These are phyloP conservation scores for Jaculus jaculus DNA, from an alignment of 2,113 vertebrate species.

Conservation along the genomic window DNA sequence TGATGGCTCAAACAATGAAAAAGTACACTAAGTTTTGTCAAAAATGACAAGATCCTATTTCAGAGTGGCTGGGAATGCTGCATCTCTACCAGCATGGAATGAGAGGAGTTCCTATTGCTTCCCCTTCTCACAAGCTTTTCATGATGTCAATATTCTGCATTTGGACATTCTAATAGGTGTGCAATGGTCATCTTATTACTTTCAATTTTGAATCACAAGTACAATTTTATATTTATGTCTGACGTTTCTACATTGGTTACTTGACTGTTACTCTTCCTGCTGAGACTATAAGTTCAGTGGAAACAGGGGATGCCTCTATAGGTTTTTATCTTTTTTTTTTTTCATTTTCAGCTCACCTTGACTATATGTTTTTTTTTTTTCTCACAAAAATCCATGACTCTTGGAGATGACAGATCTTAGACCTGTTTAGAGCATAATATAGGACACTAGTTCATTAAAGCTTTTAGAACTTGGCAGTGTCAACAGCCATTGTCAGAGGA, in stretches of 20 bases:
- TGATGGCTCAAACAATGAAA: not conserved
- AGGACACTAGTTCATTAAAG: not conserved
- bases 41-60: not conserved
- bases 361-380: not conserved
- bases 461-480: not conserved
- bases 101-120: not conserved
- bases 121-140: not conserved
- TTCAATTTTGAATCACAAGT: constrained; percentile 20
- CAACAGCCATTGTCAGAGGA: not conserved
- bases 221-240: constrained; percentile 19
- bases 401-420: not conserved
- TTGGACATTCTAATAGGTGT: not conserved
- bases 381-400: not conserved
- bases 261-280: not conserved
- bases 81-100: not conserved
- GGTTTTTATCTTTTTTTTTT: not conserved
- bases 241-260: not conserved
- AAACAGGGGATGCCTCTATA: not conserved
- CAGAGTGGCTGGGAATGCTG: not conserved
- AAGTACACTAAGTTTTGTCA: not conserved
- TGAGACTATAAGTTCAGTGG: not conserved
- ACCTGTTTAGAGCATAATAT: not conserved
- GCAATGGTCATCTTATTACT: not conserved
- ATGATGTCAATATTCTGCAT: not conserved
- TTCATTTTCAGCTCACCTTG: not conserved